Evolutionary conservation across 2,113 vertebrate genomes (phyloP), one percentile per base, ranked within the genome.

Genomic region (Gulo gulo): DNA sequence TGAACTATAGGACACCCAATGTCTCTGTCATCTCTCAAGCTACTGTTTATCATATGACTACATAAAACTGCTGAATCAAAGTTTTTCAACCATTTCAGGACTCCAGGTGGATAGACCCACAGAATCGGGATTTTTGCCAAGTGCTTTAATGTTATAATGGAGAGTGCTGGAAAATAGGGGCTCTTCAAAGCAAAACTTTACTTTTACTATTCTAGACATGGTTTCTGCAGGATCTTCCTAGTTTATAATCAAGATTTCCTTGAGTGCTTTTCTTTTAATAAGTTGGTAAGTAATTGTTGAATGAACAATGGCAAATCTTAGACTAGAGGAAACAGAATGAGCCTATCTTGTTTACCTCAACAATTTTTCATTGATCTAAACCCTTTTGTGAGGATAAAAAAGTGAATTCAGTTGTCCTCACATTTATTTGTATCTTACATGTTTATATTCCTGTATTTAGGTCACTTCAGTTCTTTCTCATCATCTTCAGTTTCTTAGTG

Each of bases 391-490:
- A 74, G 50, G 4, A n/a, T 69, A 71, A 96, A 88, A 57, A 59
- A 65, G 34, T 88, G 21, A 24, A 45, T 39, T 69, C 20, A 61
- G 6, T 11, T 91, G 39, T 79, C 20, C 13, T 87, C 39, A 80
- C 18, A 95, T 83, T 74, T 93, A 39, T 36, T 59, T 52, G 42
- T 9, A 85, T 73, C 94, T 97, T 92, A 50, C 93, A 84, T 13
- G 67, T 93, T 74, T 88, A 42, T 74, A 24, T 88, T 73, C 16
- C 52, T 79, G 12, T 42, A 42, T 1, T 86, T 73, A 87, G 2
- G 78, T 47, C 29, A 83, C 39, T n/a, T 88, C 15, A 52, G 20
- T 95, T 81, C 3, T 91, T 83, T 76, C 21, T 78, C 11, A 65
- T 65, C n/a, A 69, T 73, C 11, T 85, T 88, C 5, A 78, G 78